Evolutionary conservation across 2,888 invertebrate genomes (phyloP).

Genomic region (Noctua fimbriata): DNA sequence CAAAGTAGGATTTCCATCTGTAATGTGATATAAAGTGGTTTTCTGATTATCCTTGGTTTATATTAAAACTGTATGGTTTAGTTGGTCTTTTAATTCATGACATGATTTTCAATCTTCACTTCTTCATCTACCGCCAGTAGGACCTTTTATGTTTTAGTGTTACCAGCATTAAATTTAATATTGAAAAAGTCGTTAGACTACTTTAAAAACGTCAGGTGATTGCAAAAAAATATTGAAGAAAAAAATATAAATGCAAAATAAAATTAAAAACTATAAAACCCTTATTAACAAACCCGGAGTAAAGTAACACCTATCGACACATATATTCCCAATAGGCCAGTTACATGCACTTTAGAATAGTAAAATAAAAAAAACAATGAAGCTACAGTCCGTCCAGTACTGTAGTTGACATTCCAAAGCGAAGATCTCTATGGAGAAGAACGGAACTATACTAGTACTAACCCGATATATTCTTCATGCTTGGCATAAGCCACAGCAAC

Average conservation of each 20-base stretch:
- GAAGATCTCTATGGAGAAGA: no score
- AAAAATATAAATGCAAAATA: not conserved
- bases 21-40: not conserved
- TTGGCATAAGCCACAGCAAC: conserved; percentile 78
- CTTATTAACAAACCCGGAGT: no score
- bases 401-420: no score
- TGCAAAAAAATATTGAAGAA: not conserved
- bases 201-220: not conserved
- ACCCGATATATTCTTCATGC: conserved; percentile 83
- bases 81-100: not conserved
- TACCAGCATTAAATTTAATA: not conserved
- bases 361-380: no score
- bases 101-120: not conserved
- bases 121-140: no score
- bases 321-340: no score
- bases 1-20: conserved; percentile 82
- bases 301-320: no score
- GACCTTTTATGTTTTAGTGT: not conserved
- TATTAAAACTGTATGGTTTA: not conserved
- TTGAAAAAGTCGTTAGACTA: not conserved
- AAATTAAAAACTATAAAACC: no score
- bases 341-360: no score
- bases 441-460: conserved; percentile 40
- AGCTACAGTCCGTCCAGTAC: no score
- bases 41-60: not conserved